Conservation (phyloP, 2,113 vertebrate genomes). For the Camelus bactrianus region DNA sequence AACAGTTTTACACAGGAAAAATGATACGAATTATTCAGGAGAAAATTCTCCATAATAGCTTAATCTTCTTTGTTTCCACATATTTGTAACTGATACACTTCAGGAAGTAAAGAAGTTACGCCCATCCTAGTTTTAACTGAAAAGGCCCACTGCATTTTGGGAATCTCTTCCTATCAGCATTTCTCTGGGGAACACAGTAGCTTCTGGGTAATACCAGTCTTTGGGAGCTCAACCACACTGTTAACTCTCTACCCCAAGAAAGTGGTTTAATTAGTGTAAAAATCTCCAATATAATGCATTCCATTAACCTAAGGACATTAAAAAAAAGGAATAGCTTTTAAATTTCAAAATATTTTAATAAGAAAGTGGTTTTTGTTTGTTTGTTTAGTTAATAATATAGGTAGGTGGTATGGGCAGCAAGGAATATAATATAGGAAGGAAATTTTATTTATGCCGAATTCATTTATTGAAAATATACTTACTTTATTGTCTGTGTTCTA, state of each 20-base stretch:
- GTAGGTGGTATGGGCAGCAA: background rate
- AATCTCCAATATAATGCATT: background rate
- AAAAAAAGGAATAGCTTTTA: background rate
- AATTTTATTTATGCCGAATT: background rate
- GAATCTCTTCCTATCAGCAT: conserved; percentile 61
- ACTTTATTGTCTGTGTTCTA: background rate
- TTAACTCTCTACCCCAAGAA: background rate
- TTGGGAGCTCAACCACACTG: conserved; percentile 37
- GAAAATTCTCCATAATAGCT: conserved; percentile 68
- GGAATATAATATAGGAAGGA: conserved; percentile 8
- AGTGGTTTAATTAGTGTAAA: background rate
- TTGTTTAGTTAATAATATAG: background rate
- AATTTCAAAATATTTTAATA: conserved; percentile 44
- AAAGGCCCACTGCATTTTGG: conserved; percentile 47
- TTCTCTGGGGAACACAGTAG: conserved; percentile 53
- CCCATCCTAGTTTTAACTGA: conserved; percentile 71
- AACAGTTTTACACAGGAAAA: conserved; percentile 61
- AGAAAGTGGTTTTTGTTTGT: background rate
- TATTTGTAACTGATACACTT: conserved; percentile 73
- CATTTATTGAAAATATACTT: background rate
- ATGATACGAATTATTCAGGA: conserved; percentile 73
- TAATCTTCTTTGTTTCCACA: conserved; percentile 80
- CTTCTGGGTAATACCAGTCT: conserved; percentile 38
- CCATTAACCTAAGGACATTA: conserved; percentile 23
- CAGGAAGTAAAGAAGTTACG: conserved; percentile 78